Percentiles rank a stretch among this genome's conserved stretches.
These are phyloP conservation scores for Corythoichthys haematopterus DNA, from an alignment of 2,113 vertebrate genomes.

Conservation along the genomic window DNA sequence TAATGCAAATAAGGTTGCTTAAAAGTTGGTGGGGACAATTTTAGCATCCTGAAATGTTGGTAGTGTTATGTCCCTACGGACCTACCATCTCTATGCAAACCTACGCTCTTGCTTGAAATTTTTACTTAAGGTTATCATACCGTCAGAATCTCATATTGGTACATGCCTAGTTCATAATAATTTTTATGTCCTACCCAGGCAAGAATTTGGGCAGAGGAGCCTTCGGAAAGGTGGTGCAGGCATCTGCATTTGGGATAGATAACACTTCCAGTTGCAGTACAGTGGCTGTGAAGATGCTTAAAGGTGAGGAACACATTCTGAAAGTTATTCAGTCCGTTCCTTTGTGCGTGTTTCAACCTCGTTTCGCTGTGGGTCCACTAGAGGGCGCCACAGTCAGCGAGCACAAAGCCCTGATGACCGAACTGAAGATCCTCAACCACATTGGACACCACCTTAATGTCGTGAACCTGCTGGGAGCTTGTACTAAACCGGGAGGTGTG, in stretches of 20 bases:
- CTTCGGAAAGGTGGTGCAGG: constrained; percentile 92
- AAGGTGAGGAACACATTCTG: constrained; percentile 73
- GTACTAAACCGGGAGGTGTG: constrained; percentile 87
- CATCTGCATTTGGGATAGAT: constrained; percentile 86
- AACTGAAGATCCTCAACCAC: constrained; percentile 92
- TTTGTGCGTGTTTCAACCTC: not conserved
- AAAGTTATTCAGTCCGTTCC: not conserved
- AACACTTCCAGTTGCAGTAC: constrained; percentile 79
- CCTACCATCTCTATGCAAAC: too few relatives aligned
- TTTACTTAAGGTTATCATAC: too few relatives aligned
- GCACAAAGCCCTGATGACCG: constrained; percentile 93
- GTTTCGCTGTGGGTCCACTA: constrained; percentile 62
- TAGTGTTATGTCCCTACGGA: too few relatives aligned
- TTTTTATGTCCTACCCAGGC: constrained; percentile 62
- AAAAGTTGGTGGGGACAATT: too few relatives aligned
- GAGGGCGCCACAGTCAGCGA: constrained; percentile 90
- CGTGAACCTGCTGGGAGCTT: constrained; percentile 91
- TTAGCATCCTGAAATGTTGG: too few relatives aligned
- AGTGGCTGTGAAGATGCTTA: constrained; percentile 96
- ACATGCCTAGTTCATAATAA: not conserved
- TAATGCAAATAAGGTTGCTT: too few relatives aligned
- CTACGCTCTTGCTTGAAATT: too few relatives aligned
- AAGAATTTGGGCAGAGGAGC: constrained; percentile 88
- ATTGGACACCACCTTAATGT: constrained; percentile 93
- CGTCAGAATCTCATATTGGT: too few relatives aligned